These are phyloP conservation scores for Atta texana DNA, from an alignment of 1,140 invertebrate species.

Conservation along the genomic window DNA sequence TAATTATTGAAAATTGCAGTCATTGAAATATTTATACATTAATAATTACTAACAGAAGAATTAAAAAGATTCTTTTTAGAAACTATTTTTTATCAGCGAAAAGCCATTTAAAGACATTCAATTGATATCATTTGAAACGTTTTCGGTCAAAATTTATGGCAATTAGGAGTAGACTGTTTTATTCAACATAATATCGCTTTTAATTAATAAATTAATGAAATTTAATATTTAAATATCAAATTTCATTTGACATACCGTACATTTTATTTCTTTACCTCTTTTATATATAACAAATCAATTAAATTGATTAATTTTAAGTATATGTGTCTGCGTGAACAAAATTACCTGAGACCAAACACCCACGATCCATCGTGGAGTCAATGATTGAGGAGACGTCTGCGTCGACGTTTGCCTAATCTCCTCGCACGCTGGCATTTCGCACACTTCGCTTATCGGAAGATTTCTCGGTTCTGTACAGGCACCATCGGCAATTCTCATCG, in stretches of 20 bases:
- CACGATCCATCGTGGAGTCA: constrained; percentile 70
- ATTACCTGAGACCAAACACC: constrained; percentile 79
- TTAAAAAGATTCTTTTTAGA: background rate
- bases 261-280: background rate
- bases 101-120: no score
- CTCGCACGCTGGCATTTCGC: constrained; percentile 76
- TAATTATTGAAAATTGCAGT: no score
- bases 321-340: background rate
- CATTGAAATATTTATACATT: background rate
- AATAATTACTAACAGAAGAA: background rate
- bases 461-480: constrained; percentile 78
- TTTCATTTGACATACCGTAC: background rate
- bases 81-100: background rate
- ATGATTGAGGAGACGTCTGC: constrained; percentile 23
- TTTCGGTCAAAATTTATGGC: no score
- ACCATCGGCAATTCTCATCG: constrained; percentile 82
- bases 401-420: constrained; percentile 51
- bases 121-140: no score
- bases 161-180: no score
- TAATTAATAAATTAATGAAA: no score
- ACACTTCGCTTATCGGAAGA: constrained; percentile 73
- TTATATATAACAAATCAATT: background rate
- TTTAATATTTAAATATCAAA: background rate
- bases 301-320: background rate
- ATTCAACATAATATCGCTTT: no score